These are phyloP conservation scores for Buphagus erythrorhynchus DNA, from an alignment of 2,797 vertebrate species.

Conservation along the genomic window DNA sequence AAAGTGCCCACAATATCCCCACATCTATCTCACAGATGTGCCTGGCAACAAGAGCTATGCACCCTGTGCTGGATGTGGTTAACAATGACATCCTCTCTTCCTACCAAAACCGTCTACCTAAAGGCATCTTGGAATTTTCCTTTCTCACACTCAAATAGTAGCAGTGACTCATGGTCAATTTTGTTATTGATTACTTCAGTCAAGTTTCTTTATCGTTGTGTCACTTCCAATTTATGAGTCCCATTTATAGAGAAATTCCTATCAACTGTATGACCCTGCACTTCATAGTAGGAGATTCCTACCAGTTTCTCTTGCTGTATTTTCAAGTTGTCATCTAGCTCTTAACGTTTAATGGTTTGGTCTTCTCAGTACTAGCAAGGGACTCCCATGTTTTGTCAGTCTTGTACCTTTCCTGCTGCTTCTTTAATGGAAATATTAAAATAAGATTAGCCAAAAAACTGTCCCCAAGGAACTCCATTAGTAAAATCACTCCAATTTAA, in stretches of 20 bases:
- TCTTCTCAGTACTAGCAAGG: not conserved
- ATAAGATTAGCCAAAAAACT: not conserved
- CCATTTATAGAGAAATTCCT: not conserved
- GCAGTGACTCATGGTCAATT: not conserved
- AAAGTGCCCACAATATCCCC: not conserved
- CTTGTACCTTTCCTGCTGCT: not conserved
- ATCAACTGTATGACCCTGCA: not conserved
- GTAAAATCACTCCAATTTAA: not conserved
- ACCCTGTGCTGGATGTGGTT: not conserved
- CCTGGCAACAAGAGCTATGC: not conserved
- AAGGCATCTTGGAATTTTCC: not conserved
- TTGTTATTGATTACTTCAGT: not conserved
- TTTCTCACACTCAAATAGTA: not conserved
- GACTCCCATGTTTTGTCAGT: not conserved
- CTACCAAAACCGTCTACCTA: not conserved
- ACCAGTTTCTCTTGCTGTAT: not conserved
- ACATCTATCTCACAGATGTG: not conserved
- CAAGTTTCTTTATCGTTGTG: not conserved
- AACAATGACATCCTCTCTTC: not conserved
- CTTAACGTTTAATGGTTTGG: not conserved
- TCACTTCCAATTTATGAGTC: not conserved
- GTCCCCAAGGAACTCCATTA: not conserved
- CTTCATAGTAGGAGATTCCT: not conserved
- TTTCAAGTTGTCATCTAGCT: not conserved
- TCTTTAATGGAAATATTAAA: not conserved